Evolutionary conservation across 2,888 invertebrate species (phyloP).

Genomic region (Norana najaformis): DNA sequence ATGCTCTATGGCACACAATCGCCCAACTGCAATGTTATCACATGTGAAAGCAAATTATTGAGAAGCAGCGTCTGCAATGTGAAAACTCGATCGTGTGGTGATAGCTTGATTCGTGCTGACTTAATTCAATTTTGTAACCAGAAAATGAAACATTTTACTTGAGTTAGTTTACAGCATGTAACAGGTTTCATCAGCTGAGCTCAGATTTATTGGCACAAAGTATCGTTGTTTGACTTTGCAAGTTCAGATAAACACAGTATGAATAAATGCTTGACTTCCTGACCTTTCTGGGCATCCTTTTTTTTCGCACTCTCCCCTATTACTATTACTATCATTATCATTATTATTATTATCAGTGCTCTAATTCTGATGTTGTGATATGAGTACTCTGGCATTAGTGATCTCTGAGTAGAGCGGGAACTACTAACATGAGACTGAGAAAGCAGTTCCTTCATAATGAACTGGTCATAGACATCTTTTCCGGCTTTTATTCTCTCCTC

Average conservation of each 20-base stretch:
- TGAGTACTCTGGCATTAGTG: neutral
- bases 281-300: neutral
- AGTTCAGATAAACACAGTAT: neutral
- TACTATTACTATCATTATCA: too few species aligned
- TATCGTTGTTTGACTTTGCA: neutral
- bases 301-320: neutral
- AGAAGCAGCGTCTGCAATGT: neutral
- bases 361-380: too few species aligned
- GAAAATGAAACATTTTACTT: neutral
- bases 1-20: too few species aligned
- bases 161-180: neutral
- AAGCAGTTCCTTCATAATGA: slow-evolving; percentile 99
- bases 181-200: neutral
- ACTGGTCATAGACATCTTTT: slow-evolving; percentile 97
- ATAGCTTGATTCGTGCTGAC: neutral
- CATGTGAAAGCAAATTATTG: neutral
- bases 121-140: neutral
- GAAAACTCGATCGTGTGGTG: neutral
- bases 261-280: neutral
- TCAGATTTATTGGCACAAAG: neutral
- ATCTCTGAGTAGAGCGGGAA: neutral
- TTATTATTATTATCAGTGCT: too few species aligned
- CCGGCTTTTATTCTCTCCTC: slow-evolving; percentile 94
- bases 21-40: too few species aligned
- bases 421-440: slow-evolving; percentile 87